A percentile compares a stretch with the other conserved stretches of the same genome.
These are phyloP conservation scores for Euura saliciscinereae DNA, from an alignment of 1,140 invertebrate genomes.

Conservation along the genomic window DNA sequence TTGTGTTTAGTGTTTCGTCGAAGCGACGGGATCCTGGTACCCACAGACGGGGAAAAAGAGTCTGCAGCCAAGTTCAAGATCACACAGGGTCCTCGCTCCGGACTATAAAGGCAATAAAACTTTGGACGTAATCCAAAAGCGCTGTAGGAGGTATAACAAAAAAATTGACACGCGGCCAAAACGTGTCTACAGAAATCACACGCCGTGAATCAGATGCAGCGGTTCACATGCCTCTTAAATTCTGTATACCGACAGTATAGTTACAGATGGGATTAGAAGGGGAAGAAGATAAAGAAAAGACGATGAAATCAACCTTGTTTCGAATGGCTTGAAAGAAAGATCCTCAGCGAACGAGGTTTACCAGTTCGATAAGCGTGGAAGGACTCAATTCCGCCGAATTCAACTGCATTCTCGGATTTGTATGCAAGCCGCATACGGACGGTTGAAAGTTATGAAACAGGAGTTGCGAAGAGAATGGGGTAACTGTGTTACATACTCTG, in stretches of 20 bases:
- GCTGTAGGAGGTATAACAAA: too few relatives aligned
- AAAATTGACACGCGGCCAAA: too few relatives aligned
- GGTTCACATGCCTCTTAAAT: too few relatives aligned
- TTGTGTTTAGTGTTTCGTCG: background rate
- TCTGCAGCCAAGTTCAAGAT: constrained; percentile 32
- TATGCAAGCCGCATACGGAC: background rate
- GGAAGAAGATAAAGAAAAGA: too few relatives aligned
- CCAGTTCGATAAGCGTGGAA: constrained; percentile 37
- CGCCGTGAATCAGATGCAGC: too few relatives aligned
- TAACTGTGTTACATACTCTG: constrained; percentile 29
- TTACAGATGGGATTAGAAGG: too few relatives aligned
- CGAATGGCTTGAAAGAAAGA: background rate
- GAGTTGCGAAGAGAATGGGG: constrained; percentile 30
- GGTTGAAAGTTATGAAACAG: constrained; percentile 35
- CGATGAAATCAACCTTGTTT: background rate
- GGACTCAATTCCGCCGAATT: constrained; percentile 16
- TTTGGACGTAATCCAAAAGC: background rate
- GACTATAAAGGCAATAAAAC: background rate
- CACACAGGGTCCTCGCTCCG: constrained; percentile 24
- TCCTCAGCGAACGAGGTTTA: constrained; percentile 4
- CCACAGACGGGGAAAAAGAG: background rate
- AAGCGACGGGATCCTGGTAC: background rate
- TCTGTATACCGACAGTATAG: too few relatives aligned
- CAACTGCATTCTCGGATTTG: background rate
- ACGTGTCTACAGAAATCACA: too few relatives aligned